Percentiles rank a stretch among this genome's conserved stretches.
phyloP scores from a whole-genome alignment of 2,888 invertebrate species.

The Homarus gammarus region DNA sequence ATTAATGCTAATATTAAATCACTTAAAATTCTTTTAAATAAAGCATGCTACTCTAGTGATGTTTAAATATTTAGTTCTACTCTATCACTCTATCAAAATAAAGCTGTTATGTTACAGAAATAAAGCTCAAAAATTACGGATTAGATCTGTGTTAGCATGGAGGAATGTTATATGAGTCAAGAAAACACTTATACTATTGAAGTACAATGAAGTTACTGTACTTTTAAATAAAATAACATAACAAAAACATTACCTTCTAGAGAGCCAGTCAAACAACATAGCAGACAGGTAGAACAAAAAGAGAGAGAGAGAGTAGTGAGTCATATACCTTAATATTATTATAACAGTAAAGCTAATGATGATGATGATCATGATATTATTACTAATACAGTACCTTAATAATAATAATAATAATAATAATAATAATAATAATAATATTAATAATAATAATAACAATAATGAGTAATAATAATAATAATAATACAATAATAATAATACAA shows the following conservation, averaged over 20 bases:
- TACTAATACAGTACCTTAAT: no score
- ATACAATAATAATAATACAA: no score
- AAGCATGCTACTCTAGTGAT: background rate
- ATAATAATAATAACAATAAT: no score
- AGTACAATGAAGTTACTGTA: no score
- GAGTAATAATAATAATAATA: no score
- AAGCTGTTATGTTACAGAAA: no score
- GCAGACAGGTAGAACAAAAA: conserved; percentile 61
- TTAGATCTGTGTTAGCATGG: no score
- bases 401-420: background rate
- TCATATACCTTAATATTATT: background rate
- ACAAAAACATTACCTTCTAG: conserved; percentile 61
- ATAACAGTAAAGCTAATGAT: background rate
- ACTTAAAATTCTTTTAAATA: background rate
- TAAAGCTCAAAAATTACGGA: no score
- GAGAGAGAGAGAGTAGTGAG: conserved; percentile 32
- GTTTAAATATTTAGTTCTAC: background rate
- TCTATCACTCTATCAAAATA: no score
- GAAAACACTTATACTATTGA: no score
- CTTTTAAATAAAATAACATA: background rate
- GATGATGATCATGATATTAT: background rate
- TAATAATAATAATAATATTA: background rate
- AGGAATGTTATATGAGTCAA: no score
- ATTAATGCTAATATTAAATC: no score
- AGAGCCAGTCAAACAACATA: conserved; percentile 58